phyloP scores from a whole-genome alignment of 1,140 invertebrate species.

The Drosophila subobscura region DNA sequence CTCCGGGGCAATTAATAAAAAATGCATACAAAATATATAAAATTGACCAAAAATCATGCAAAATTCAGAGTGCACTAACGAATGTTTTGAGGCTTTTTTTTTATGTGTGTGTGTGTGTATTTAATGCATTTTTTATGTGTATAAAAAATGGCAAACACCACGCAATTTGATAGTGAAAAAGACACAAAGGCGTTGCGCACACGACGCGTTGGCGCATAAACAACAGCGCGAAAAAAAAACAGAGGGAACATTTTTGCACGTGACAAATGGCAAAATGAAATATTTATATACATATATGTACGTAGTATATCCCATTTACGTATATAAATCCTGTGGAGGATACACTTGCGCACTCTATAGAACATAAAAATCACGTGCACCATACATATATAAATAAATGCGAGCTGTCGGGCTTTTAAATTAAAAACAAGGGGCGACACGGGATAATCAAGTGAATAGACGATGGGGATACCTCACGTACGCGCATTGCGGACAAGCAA shows the following conservation, averaged over 20 bases:
- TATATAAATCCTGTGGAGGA: slow-evolving; percentile 14
- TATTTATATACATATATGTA: slow-evolving; percentile 62
- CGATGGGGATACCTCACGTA: no score
- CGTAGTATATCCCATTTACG: slow-evolving; percentile 43
- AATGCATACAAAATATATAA: neutral
- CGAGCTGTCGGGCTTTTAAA: slow-evolving; percentile 72
- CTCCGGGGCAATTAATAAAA: slow-evolving; percentile 29
- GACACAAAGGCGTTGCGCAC: slow-evolving; percentile 55
- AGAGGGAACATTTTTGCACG: slow-evolving; percentile 56
- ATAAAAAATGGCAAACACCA: slow-evolving; percentile 35
- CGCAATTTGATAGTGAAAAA: slow-evolving; percentile 40
- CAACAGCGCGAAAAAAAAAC: slow-evolving; percentile 41
- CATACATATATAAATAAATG: slow-evolving; percentile 69
- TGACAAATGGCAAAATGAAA: slow-evolving; percentile 79
- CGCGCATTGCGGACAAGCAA: no score
- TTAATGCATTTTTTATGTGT: slow-evolving; percentile 31
- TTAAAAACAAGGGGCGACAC: slow-evolving; percentile 48
- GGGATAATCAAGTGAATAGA: no score
- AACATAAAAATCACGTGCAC: slow-evolving; percentile 74
- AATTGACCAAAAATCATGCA: slow-evolving; percentile 10
- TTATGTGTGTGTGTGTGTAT: slow-evolving; percentile 1
- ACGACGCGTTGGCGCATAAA: slow-evolving; percentile 72
- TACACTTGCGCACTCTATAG: slow-evolving; percentile 10
- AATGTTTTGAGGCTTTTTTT: neutral
- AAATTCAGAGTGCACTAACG: slow-evolving; percentile 14